A percentile compares a stretch with the other conserved stretches of the same genome.
phyloP scores from a whole-genome alignment of 1,140 invertebrate species.

The Lepidostoma basale region DNA sequence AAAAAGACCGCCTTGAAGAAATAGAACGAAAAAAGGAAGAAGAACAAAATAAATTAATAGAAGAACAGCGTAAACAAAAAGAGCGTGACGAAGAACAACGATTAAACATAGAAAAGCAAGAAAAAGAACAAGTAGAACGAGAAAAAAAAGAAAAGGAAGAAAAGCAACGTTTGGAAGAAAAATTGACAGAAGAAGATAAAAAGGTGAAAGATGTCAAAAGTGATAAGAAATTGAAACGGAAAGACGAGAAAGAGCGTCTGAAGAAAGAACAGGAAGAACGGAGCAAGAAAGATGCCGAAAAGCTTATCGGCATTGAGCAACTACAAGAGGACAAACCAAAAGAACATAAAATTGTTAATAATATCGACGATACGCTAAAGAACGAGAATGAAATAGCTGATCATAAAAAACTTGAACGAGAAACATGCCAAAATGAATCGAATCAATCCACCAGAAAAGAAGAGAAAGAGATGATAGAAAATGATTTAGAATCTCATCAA shows the following conservation, averaged over 20 bases:
- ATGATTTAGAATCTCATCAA: too few species aligned
- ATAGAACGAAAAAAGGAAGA: not conserved
- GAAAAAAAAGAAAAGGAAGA: slow-evolving; percentile 26
- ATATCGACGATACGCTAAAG: too few species aligned
- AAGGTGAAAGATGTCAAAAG: not conserved
- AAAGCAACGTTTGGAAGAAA: slow-evolving; percentile 25
- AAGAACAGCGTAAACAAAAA: too few species aligned
- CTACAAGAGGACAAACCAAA: too few species aligned
- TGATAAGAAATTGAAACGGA: slow-evolving; percentile 9
- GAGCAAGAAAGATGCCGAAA: slow-evolving; percentile 10
- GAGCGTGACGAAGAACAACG: too few species aligned
- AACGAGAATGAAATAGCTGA: too few species aligned
- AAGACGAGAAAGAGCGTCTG: slow-evolving; percentile 1
- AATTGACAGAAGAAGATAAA: not conserved
- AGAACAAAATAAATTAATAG: not conserved
- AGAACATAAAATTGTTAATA: too few species aligned
- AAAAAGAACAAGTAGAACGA: slow-evolving; percentile 36
- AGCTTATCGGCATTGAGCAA: too few species aligned
- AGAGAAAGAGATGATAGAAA: too few species aligned
- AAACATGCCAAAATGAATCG: too few species aligned
- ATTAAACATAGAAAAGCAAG: not conserved
- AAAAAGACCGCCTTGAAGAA: not conserved
- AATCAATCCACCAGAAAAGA: too few species aligned
- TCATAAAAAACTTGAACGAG: too few species aligned
- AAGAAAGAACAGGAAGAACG: slow-evolving; percentile 19